A percentile compares a stretch with the other conserved stretches of the same genome.
Conservation (phyloP, 1,140 invertebrate species). For the Panagrolaimus sp. region DNA sequence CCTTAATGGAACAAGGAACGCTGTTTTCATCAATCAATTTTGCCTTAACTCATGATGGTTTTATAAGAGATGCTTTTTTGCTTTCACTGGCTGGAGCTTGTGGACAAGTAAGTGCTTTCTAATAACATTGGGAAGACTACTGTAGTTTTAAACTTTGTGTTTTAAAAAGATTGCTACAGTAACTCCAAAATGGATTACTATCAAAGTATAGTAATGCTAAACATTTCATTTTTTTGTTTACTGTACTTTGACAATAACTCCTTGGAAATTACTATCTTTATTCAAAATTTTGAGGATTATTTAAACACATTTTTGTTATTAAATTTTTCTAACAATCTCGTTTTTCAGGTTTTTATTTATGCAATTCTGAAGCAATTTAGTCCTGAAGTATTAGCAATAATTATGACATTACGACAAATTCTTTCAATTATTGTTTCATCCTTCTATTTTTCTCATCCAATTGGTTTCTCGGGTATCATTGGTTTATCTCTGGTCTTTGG, state of each 20-base stretch:
- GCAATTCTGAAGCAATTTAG: constrained; percentile 90
- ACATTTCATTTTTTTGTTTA: not conserved
- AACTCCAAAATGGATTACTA: not conserved
- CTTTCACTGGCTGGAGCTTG: constrained; percentile 48
- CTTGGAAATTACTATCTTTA: no score
- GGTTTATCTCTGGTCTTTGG: constrained; percentile 81
- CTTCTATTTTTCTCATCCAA: constrained; percentile 79
- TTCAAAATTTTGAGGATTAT: no score
- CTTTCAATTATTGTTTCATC: constrained; percentile 88
- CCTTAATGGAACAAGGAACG: constrained; percentile 77
- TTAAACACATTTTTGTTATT: no score
- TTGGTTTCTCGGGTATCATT: constrained; percentile 71
- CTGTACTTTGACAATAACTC: not conserved
- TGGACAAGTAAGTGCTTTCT: constrained; percentile 44
- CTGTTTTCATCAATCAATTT: constrained; percentile 73
- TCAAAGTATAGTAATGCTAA: not conserved
- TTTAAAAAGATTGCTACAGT: not conserved
- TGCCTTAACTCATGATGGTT: constrained; percentile 64
- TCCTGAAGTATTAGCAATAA: constrained; percentile 89
- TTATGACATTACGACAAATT: constrained; percentile 94
- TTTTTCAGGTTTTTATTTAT: constrained; percentile 83
- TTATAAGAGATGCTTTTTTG: constrained; percentile 56
- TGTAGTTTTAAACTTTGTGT: constrained; percentile 6
- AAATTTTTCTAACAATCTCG: no score
- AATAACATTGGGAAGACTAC: not conserved